A percentile compares a stretch with the other conserved stretches of the same genome.
These are phyloP conservation scores for Candoia aspera DNA, from an alignment of 2,113 vertebrate species.

Conservation along the genomic window DNA sequence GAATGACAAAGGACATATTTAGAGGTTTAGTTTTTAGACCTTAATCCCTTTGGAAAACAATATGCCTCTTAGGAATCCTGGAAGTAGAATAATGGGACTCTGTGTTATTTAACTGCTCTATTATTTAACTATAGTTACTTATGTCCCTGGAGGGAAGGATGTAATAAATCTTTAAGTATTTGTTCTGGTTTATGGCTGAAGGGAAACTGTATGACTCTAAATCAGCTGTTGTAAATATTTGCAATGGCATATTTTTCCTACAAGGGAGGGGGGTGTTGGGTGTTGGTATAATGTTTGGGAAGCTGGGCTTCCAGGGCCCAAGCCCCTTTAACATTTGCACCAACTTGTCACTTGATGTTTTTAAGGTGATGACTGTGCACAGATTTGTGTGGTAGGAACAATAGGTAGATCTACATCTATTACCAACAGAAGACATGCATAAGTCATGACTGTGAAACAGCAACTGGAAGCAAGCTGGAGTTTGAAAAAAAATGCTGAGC, in stretches of 20 bases:
- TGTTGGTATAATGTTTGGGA: slow-evolving; percentile 56
- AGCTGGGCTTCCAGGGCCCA: slow-evolving; percentile 8
- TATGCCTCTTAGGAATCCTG: slow-evolving; percentile 61
- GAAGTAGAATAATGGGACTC: slow-evolving; percentile 54
- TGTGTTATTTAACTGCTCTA: slow-evolving; percentile 57
- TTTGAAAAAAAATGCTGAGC: not conserved
- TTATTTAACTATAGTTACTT: slow-evolving; percentile 72
- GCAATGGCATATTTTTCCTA: slow-evolving; percentile 58
- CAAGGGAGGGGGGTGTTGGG: slow-evolving; percentile 33
- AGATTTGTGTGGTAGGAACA: not conserved
- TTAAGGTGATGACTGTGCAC: not conserved
- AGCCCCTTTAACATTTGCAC: not conserved
- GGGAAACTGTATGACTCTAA: slow-evolving; percentile 65
- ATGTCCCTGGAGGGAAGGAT: slow-evolving; percentile 68
- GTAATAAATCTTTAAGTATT: slow-evolving; percentile 75
- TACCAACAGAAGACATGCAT: not conserved
- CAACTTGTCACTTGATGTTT: slow-evolving; percentile 6
- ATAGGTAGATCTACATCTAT: not conserved
- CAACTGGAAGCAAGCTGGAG: not conserved
- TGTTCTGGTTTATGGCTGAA: slow-evolving; percentile 71
- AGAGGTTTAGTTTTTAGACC: slow-evolving; percentile 57
- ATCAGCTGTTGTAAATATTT: slow-evolving; percentile 72
- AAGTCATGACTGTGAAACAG: not conserved
- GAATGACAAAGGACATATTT: slow-evolving; percentile 55
- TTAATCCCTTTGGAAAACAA: slow-evolving; percentile 68